Base-by-base conservation (phyloP, 2,888 invertebrate genomes). In the Philereme transversata region DNA sequence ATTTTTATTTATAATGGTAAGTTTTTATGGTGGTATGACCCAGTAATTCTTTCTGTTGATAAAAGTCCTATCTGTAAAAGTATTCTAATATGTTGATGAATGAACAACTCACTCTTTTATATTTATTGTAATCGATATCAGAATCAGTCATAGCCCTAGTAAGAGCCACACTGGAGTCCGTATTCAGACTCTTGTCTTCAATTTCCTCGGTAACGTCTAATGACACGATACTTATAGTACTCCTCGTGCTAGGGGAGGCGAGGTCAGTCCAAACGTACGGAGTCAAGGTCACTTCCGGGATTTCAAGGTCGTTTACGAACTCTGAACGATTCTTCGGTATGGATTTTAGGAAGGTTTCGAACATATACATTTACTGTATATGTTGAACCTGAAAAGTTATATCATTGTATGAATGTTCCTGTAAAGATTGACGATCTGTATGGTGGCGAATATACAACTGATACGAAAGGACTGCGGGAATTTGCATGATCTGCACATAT, bases 61-160 rank as follows among this genome's bases (percentile, higher is more conserved):
- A 22, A 22, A 22, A 22, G 22, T 22, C 22, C 22, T 22, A 3
- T 22, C 3, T 22, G 22, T 22, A 22, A 22, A 22, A 22, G 22
- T 22, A 22, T 22, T 22, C 22, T 3, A 22, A 22, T 33, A 4
- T 46, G 22, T 7, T 22, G 33, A 9, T n/a, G 8, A 35, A 34
- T 47, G 5, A n/a, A 34, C 0, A 34, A 72, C 84, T 81, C 58
- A 90, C 91, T 77, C 84, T 69, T 63, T 78, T 82, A 64, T 81
- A 84, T 57, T 78, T 70, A 3, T 72, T 81, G 64, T 90, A 91
- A 52, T 91, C 91, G 1, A 90, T 89, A 44, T 91, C 91, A 0
- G 90, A 89, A 44, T 89, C 90, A 0, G 90, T 90, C 85, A 92
- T 81, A 4, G 90, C 91, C 22, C 90, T 77, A 0, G 90, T 90